phyloP scores from a whole-genome alignment of 2,888 invertebrate species.

The Monochamus alternatus region DNA sequence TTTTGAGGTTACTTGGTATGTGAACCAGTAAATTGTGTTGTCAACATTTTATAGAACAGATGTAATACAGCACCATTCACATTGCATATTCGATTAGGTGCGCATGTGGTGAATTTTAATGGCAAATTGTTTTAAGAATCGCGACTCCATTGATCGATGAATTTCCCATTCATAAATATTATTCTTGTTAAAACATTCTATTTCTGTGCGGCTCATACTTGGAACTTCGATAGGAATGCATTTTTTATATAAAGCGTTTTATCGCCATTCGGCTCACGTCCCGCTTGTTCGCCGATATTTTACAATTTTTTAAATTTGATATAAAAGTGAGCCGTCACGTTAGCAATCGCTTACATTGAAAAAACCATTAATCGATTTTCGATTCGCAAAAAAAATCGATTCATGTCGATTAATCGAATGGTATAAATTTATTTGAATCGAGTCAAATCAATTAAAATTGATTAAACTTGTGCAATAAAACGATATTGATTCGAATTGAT shows the following conservation, averaged over 20 bases:
- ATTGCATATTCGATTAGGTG: slow-evolving; percentile 58
- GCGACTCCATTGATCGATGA: slow-evolving; percentile 52
- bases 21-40: slow-evolving; percentile 59
- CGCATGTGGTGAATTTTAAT: slow-evolving; percentile 59
- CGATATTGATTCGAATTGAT: too few species aligned
- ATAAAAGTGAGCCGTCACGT: neutral
- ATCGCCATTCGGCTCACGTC: neutral
- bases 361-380: too few species aligned
- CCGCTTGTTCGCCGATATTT: neutral
- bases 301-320: neutral
- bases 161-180: slow-evolving; percentile 49
- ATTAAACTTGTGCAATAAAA: too few species aligned
- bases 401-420: too few species aligned
- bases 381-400: too few species aligned
- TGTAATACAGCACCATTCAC: slow-evolving; percentile 58
- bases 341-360: neutral
- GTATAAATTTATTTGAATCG: too few species aligned
- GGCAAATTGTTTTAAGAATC: slow-evolving; percentile 53
- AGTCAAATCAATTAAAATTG: too few species aligned
- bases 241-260: slow-evolving; percentile 16
- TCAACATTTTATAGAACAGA: slow-evolving; percentile 60
- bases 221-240: slow-evolving; percentile 34
- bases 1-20: slow-evolving; percentile 59
- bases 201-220: slow-evolving; percentile 31
- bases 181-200: slow-evolving; percentile 43